A percentile compares a stretch with the other conserved stretches of the same genome.
Conservation (phyloP, 2,797 vertebrate genomes). For the Bradypus variegatus region DNA sequence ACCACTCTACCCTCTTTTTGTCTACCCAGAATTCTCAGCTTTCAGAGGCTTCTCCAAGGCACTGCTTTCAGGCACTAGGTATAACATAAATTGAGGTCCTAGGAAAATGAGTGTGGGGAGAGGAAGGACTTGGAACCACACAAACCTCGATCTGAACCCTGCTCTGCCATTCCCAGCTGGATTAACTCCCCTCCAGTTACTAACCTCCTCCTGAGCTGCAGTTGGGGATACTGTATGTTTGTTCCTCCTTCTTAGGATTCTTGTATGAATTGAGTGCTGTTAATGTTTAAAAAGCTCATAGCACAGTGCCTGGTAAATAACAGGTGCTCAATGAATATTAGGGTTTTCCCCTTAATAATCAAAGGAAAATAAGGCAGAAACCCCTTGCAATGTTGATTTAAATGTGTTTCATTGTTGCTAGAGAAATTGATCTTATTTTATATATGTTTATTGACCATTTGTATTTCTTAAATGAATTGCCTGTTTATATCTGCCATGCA, state of each 20-base stretch:
- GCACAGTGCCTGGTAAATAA: background rate
- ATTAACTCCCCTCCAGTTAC: background rate
- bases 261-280: background rate
- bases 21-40: background rate
- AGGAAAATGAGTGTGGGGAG: background rate
- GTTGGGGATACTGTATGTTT: background rate
- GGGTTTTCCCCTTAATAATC: background rate
- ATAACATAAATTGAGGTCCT: background rate
- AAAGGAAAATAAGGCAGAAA: background rate
- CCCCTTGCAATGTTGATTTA: background rate
- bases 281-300: conserved; percentile 8
- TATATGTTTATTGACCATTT: background rate
- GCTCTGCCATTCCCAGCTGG: background rate
- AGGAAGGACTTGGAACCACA: background rate
- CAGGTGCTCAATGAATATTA: background rate
- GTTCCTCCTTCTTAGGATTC: background rate
- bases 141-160: background rate
- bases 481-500: background rate
- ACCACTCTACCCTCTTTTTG: background rate
- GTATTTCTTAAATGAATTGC: background rate
- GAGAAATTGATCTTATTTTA: background rate
- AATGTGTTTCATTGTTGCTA: background rate
- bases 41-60: background rate
- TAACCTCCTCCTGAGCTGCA: background rate
- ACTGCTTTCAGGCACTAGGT: background rate